Base-by-base conservation (phyloP, 2,797 vertebrate genomes). In the Rhadinocentrus ornatus region DNA sequence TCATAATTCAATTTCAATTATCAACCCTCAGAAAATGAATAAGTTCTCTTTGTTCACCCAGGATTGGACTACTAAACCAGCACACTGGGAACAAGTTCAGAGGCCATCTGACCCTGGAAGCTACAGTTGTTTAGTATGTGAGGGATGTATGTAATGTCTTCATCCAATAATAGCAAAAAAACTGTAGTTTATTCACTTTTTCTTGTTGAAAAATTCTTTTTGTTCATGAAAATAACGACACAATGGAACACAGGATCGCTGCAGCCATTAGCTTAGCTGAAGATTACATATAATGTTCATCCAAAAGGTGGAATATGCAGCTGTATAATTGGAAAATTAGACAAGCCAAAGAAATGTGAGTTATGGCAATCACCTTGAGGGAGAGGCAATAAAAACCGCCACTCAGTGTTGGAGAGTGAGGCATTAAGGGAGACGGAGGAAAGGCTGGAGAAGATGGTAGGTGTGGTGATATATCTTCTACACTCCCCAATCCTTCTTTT, bases 311-410 rank as follows among this genome's bases (percentile, higher is more conserved):
- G 67, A 88, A 88, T 85, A 83, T 75, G 84, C 80, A 77, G 86
- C 87, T 69, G 66, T 77, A 84, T 84, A 86, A 92, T 89, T 84
- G 72, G 73, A 89, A 83, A 87, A 88, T 87, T 84, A 89, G 87
- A 91, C 85, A 85, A 89, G 89, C 76, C 70, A 77, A 81, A 88
- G 77, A 88, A 87, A 84, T 73, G 65, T 86, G 90, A 91, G 76
- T 92, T 91, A 89, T 89, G 86, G 79, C 82, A 75, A 69, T 66
- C 73, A 60, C 88, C 86, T 91, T 89, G 83, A 83, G 83, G 64
- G 63, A 72, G 75, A 82, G 66, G 82, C 80, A 80, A 86, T 92
- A 87, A 88, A 84, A 54, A 39, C 15, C 16, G 52, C 67, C 70
- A 54, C 56, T 59, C 67, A n/a, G 69, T 60, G 71, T 57, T 50